These are phyloP conservation scores for Nycticorax nycticorax DNA, from an alignment of 2,113 vertebrate genomes.

Conservation along the genomic window DNA sequence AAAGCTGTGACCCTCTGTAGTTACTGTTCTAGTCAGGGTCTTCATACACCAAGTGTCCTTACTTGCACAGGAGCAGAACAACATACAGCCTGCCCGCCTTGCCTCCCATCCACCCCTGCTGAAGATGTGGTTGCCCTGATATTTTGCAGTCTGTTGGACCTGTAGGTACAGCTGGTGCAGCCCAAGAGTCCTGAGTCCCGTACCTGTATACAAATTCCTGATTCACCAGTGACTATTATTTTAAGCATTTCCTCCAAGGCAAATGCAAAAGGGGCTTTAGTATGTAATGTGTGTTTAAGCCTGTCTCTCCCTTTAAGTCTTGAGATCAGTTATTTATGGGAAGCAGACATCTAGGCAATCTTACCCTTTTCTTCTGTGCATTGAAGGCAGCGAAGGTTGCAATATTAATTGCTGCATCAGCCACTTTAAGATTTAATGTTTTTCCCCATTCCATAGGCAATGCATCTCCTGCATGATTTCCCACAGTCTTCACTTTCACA, in stretches of 20 bases:
- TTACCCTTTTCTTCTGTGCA: constrained; percentile 45
- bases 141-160: background rate
- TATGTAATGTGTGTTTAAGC: constrained; percentile 21
- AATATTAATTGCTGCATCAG: constrained; percentile 75
- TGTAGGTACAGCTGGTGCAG: background rate
- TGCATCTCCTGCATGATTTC: constrained; percentile 62
- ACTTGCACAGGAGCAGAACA: background rate
- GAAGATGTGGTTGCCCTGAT: background rate
- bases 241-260: constrained; percentile 18
- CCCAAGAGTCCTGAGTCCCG: background rate
- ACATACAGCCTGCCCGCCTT: fast-evolving
- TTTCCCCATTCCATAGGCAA: constrained; percentile 36
- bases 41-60: background rate
- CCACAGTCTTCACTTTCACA: constrained; percentile 58
- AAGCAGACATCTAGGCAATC: constrained; percentile 48
- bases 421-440: constrained; percentile 65
- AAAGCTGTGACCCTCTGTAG: background rate
- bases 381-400: constrained; percentile 47
- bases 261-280: constrained; percentile 1
- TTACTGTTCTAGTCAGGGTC: background rate
- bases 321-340: constrained; percentile 55
- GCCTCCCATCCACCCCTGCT: background rate
- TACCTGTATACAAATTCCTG: background rate
- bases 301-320: constrained; percentile 15
- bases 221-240: background rate